These are phyloP conservation scores for Hyposoter didymator DNA, from an alignment of 2,888 invertebrate species.

Conservation along the genomic window DNA sequence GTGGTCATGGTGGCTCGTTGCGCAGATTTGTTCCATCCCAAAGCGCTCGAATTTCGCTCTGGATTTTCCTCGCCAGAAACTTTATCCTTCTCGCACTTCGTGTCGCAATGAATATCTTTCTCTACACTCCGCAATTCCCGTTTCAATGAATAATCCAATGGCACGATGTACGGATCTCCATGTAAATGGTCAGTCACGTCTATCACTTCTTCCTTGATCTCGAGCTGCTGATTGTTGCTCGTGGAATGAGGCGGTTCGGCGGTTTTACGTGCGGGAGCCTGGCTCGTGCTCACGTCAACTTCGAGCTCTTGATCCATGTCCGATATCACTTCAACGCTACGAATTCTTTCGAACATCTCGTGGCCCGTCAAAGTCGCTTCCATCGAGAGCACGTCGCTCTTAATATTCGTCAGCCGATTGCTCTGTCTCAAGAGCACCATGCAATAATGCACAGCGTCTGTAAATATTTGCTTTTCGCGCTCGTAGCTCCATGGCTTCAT, in stretches of 20 bases:
- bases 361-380: constrained; percentile 63
- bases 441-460: constrained; percentile 67
- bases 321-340: constrained; percentile 47
- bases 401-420: constrained; percentile 53
- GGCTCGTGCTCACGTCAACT: neutral
- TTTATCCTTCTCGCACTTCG: neutral
- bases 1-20: neutral
- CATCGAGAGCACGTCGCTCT: constrained; percentile 59
- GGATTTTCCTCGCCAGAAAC: neutral
- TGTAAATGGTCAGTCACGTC: neutral
- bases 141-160: neutral
- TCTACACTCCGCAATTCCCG: neutral
- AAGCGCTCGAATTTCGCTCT: neutral
- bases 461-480: constrained; percentile 62
- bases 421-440: constrained; percentile 60
- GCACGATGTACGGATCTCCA: neutral
- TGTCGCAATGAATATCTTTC: neutral
- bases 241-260: neutral
- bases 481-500: neutral
- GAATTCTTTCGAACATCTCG: constrained; percentile 63
- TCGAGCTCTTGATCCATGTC: constrained; percentile 38
- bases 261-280: neutral
- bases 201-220: constrained; percentile 30
- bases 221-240: neutral
- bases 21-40: neutral